Evolutionary conservation across 1,140 invertebrate genomes (phyloP).

Genomic region (Aradophagus sp.): DNA sequence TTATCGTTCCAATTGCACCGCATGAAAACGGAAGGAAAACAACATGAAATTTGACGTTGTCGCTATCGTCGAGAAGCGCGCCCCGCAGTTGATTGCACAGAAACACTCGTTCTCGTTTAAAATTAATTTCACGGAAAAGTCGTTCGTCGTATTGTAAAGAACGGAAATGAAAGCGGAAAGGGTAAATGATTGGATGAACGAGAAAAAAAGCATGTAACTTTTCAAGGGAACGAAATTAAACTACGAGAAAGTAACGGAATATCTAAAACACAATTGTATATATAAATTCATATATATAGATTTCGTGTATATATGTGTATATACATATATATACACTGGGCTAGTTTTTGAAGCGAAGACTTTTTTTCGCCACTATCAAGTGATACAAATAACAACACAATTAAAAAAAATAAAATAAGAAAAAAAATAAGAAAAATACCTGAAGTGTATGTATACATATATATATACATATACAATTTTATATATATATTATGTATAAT

Average conservation of each 20-base stretch:
- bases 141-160: conserved; percentile 32
- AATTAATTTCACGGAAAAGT: conserved; percentile 26
- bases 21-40: too few relatives aligned
- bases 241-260: conserved; percentile 7
- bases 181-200: neutral
- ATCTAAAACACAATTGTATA: conserved; percentile 16
- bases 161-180: conserved; percentile 5
- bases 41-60: too few relatives aligned
- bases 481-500: conserved; percentile 11
- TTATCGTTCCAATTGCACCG: too few relatives aligned
- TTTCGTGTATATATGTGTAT: conserved; percentile 15
- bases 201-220: neutral
- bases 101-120: conserved; percentile 28
- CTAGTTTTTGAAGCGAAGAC: too few relatives aligned
- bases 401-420: neutral
- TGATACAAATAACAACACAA: too few relatives aligned
- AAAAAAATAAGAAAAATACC: too few relatives aligned
- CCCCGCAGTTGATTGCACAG: conserved; percentile 44
- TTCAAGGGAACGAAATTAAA: conserved; percentile 1
- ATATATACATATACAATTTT: conserved; percentile 22
- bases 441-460: conserved; percentile 16
- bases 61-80: too few relatives aligned
- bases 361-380: too few relatives aligned
- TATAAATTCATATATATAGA: conserved; percentile 20
- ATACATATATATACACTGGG: conserved; percentile 21